These are phyloP conservation scores for Epinotia brunnichana DNA, from an alignment of 2,888 invertebrate species.

Conservation along the genomic window DNA sequence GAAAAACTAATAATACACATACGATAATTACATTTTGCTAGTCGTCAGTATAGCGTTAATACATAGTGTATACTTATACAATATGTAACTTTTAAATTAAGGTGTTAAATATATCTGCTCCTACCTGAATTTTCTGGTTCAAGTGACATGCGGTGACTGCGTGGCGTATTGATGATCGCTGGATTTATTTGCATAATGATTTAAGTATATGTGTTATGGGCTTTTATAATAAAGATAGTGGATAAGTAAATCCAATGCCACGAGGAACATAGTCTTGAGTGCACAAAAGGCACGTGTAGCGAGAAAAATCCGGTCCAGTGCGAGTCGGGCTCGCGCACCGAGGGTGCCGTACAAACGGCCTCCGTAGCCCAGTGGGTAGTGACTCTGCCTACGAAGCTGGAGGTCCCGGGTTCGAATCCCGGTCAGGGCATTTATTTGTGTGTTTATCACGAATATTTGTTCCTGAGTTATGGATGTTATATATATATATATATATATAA, in stretches of 20 bases:
- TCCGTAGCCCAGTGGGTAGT: no score
- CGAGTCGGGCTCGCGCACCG: no score
- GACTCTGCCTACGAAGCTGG: no score
- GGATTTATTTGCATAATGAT: slow-evolving; percentile 6
- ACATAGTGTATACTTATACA: slow-evolving; percentile 7
- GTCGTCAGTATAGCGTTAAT: slow-evolving; percentile 2
- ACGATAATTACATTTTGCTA: background rate
- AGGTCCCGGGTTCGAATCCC: no score
- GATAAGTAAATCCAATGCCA: slow-evolving; percentile 11
- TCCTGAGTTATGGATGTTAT: no score
- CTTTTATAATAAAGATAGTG: background rate
- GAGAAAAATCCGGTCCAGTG: no score
- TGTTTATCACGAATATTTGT: no score
- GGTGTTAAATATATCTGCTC: background rate
- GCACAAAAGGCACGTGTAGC: background rate
- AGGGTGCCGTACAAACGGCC: no score
- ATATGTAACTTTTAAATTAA: background rate
- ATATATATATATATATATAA: no score
- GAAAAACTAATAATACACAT: slow-evolving; percentile 6
- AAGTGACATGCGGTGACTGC: slow-evolving; percentile 5
- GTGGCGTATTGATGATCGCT: slow-evolving; percentile 4
- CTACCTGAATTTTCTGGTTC: slow-evolving; percentile 19
- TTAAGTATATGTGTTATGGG: slow-evolving; percentile 8
- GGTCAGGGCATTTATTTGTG: no score
- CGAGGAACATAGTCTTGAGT: background rate